Percentiles rank a stretch among this genome's conserved stretches.
Conservation (phyloP, 2,888 invertebrate species). For the Xestia rhomboidea region DNA sequence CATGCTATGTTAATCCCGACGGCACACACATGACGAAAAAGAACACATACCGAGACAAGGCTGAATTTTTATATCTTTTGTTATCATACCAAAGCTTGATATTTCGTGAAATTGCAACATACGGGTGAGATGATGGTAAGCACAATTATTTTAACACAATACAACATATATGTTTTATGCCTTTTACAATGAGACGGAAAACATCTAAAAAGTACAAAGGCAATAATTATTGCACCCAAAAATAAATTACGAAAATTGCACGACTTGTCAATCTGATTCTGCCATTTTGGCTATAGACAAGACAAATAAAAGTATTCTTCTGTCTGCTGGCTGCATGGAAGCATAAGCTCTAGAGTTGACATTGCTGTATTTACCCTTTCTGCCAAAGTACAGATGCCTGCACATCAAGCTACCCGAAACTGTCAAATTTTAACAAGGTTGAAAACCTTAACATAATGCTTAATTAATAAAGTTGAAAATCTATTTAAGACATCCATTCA, state of each 20-base stretch:
- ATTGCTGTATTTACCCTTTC: not conserved
- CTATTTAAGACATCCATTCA: too few relatives aligned
- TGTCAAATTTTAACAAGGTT: too few relatives aligned
- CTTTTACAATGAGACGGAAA: slow-evolving; percentile 71
- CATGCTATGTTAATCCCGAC: slow-evolving; percentile 82
- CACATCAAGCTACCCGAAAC: too few relatives aligned
- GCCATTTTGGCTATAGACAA: slow-evolving; percentile 87
- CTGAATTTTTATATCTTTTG: slow-evolving; percentile 89
- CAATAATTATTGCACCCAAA: slow-evolving; percentile 83
- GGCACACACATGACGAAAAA: slow-evolving; percentile 83
- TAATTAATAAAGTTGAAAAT: too few relatives aligned
- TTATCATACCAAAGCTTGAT: slow-evolving; percentile 87
- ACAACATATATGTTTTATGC: slow-evolving; percentile 62
- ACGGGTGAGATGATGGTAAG: slow-evolving; percentile 64
- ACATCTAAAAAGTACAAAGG: slow-evolving; percentile 76
- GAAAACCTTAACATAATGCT: too few relatives aligned
- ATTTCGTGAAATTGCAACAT: slow-evolving; percentile 84
- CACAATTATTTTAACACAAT: slow-evolving; percentile 63
- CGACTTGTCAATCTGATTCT: slow-evolving; percentile 87
- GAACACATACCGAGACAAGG: slow-evolving; percentile 82
- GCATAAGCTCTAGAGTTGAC: not conserved
- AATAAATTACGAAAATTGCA: slow-evolving; percentile 88
- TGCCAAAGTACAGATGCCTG: not conserved
- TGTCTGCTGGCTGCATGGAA: slow-evolving; percentile 5
- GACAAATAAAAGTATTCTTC: slow-evolving; percentile 59